Evolutionary conservation across 1,140 invertebrate genomes (phyloP).

Genomic region (Ips nitidus): DNA sequence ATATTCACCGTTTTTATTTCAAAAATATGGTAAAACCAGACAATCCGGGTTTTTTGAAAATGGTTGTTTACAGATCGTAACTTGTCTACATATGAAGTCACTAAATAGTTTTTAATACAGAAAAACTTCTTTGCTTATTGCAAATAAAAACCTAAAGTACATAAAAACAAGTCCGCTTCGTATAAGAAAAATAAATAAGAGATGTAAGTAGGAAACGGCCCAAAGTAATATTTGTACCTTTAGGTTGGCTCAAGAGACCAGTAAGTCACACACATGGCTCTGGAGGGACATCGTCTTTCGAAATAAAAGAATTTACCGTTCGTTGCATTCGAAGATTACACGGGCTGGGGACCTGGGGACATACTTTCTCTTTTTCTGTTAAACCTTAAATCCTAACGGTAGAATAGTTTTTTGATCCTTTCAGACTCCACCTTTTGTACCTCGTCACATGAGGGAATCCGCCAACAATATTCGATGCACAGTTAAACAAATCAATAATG

Average conservation of each 20-base stretch:
- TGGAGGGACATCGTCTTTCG: conserved; percentile 25
- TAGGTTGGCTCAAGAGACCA: conserved; percentile 10
- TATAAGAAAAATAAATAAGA: conserved; percentile 3
- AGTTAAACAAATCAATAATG: too few relatives aligned
- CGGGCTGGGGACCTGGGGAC: background rate
- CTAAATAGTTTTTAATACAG: too few relatives aligned
- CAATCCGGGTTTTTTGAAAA: background rate
- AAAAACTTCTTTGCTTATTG: too few relatives aligned
- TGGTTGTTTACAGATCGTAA: conserved; percentile 3
- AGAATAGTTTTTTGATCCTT: too few relatives aligned
- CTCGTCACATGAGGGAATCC: too few relatives aligned
- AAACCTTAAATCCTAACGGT: too few relatives aligned
- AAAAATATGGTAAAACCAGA: conserved; percentile 5
- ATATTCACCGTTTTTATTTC: conserved; percentile 11
- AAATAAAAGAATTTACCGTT: conserved; percentile 30
- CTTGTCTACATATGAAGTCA: background rate
- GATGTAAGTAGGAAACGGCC: conserved; percentile 5
- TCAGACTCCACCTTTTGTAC: too few relatives aligned
- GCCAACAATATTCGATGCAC: too few relatives aligned
- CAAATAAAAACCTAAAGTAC: background rate
- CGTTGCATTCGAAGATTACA: conserved; percentile 13
- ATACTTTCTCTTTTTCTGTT: background rate
- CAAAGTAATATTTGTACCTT: conserved; percentile 18
- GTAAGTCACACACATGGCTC: conserved; percentile 22
- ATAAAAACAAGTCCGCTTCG: background rate